Conservation (phyloP, 2,113 vertebrate genomes). For the Muntiacus muntjak region DNA sequence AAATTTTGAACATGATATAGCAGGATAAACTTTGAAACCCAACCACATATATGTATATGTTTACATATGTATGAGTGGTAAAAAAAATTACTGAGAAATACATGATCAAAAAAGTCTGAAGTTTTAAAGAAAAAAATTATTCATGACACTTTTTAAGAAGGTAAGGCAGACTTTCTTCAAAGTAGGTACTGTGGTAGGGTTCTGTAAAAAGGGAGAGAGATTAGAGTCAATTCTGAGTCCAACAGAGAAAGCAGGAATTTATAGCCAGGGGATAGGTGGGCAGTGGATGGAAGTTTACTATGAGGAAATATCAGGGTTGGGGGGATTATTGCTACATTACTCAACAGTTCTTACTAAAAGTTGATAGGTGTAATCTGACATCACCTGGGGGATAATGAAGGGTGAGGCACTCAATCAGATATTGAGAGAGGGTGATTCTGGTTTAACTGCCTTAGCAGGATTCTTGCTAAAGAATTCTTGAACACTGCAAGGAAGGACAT, state of each 20-base stretch:
- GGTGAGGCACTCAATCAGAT: not conserved
- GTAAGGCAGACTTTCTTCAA: not conserved
- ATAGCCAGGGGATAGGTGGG: not conserved
- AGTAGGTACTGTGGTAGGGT: not conserved
- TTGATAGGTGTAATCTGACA: not conserved
- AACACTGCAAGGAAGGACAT: not conserved
- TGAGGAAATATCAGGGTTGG: not conserved
- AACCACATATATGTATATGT: not conserved
- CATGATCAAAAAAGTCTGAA: not conserved
- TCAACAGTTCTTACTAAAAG: not conserved
- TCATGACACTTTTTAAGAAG: not conserved
- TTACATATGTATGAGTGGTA: not conserved
- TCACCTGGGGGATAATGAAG: not conserved
- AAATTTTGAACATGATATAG: not conserved
- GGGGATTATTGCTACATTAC: not conserved
- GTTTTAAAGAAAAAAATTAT: not conserved
- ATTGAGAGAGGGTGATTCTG: not conserved
- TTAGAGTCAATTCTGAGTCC: not conserved
- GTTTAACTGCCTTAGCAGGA: not conserved
- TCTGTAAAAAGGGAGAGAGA: not conserved
- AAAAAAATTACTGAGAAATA: not conserved
- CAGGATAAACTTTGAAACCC: not conserved
- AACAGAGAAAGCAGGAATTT: not conserved
- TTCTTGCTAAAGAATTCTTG: not conserved
- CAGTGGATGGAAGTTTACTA: not conserved